These are phyloP conservation scores for Falco berigora DNA, from an alignment of 2,797 vertebrate genomes.

Conservation along the genomic window DNA sequence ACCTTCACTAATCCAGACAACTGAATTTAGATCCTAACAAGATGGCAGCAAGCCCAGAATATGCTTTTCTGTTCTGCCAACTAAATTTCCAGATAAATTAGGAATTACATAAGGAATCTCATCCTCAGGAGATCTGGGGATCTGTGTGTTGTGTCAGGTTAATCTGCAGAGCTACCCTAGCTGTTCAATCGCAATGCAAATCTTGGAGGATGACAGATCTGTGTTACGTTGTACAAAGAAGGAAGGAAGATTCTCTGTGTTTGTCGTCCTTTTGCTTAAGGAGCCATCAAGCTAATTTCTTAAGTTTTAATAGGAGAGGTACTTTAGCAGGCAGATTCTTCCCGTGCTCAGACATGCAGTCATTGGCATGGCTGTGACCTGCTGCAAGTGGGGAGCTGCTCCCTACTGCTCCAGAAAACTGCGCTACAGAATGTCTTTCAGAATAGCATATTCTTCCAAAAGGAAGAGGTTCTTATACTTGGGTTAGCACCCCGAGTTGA, in stretches of 20 bases:
- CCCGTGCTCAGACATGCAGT: neutral
- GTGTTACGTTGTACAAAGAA: neutral
- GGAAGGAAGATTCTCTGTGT: neutral
- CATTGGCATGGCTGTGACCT: neutral
- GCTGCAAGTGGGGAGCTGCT: neutral
- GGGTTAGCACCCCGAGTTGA: neutral
- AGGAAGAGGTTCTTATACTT: neutral
- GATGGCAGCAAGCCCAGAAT: conserved; percentile 43
- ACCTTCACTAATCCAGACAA: neutral
- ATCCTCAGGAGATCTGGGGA: neutral
- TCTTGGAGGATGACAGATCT: neutral
- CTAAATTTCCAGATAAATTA: neutral
- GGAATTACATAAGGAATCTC: conserved; percentile 18
- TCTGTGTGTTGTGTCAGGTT: neutral
- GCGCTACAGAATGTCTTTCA: neutral
- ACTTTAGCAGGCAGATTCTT: neutral
- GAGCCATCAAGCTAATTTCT: neutral
- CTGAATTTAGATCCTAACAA: conserved; percentile 4
- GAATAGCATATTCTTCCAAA: neutral
- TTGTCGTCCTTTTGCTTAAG: neutral
- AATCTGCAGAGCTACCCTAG: neutral
- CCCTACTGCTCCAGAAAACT: neutral
- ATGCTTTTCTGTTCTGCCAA: neutral
- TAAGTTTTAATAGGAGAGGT: neutral
- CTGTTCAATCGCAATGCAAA: neutral